Evolutionary conservation across 2,113 vertebrate species (phyloP).

Genomic region (Eonycteris spelaea): DNA sequence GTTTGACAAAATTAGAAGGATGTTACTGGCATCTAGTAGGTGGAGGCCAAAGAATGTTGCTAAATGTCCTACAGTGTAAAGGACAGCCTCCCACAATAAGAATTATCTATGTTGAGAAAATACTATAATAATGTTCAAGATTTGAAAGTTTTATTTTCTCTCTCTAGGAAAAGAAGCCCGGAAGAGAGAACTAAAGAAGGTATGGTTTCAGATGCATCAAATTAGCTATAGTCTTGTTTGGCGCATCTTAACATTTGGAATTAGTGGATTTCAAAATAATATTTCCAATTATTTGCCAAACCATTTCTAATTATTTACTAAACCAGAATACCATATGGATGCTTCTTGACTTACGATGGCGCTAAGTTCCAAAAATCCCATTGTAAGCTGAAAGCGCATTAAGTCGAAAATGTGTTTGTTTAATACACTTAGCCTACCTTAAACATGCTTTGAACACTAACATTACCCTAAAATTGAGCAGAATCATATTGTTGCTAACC

Average conservation of each 20-base stretch:
- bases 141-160: slow-evolving; percentile 18
- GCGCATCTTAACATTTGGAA: not conserved
- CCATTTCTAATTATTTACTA: not conserved
- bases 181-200: slow-evolving; percentile 98
- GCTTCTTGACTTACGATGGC: not conserved
- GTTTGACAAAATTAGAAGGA: not conserved
- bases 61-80: not conserved
- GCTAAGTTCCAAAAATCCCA: not conserved
- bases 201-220: slow-evolving; percentile 72
- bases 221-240: not conserved
- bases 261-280: slow-evolving; percentile 17
- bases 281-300: slow-evolving; percentile 23
- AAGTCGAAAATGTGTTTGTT: not conserved
- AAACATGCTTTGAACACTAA: not conserved
- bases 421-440: not conserved
- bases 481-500: not conserved
- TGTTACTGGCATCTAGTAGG: not conserved
- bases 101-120: not conserved
- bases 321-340: not conserved
- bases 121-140: not conserved
- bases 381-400: not conserved
- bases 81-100: not conserved
- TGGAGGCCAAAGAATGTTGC: not conserved
- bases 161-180: slow-evolving; percentile 97
- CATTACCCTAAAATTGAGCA: not conserved